Base-by-base conservation (phyloP, 2,113 vertebrate species). In the Machaerirhynchus nigripectus region DNA sequence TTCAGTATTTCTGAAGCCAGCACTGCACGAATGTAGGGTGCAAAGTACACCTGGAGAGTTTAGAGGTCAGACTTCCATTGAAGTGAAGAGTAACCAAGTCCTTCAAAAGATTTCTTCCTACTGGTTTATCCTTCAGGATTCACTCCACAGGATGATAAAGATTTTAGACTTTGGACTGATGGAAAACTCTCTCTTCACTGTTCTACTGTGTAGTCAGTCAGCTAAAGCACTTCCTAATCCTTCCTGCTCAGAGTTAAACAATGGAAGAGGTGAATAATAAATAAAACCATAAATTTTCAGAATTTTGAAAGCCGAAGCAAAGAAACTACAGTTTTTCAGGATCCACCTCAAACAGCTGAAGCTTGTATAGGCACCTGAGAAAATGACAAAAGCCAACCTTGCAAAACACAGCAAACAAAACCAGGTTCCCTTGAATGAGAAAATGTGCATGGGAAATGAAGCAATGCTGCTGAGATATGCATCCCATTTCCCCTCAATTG, bases 51-150 rank as follows among this genome's bases (percentile, higher is more conserved):
- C 71, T 60, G 60, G 78, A 73, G 64, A 82, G 13, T 77, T 93
- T 77, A 90, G 55, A 91, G 67, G 90, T 89, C 53, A 89, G 68
- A 44, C 9, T 65, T 83, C 19, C 30, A 70, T 27, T 93, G 76
- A 90, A 91, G 67, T 65, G 37, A 70, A 57, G 13, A 60, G 37
- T 27, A 88, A 63, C 27, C 35, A 85, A 63, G 17, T n/a, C 40
- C 50, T 88, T 91, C 64, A 52, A 75, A 93, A 78, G 30, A 67
- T 80, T 90, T 86, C 50, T 92, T 91, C 63, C 75, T 74, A 93
- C 71, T 63, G 64, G 42, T 82, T 93, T 84, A 67, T 93, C 61
- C 85, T 89, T 96, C 67, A 87, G 87, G 78, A 80, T 74, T 91
- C 39, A 60, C 63, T 86, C 78, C 68, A 67, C 63, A 35, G 71